Evolutionary conservation across 2,113 vertebrate genomes (phyloP), one percentile per base, ranked within the genome.

Genomic region (Rostratula benghalensis): DNA sequence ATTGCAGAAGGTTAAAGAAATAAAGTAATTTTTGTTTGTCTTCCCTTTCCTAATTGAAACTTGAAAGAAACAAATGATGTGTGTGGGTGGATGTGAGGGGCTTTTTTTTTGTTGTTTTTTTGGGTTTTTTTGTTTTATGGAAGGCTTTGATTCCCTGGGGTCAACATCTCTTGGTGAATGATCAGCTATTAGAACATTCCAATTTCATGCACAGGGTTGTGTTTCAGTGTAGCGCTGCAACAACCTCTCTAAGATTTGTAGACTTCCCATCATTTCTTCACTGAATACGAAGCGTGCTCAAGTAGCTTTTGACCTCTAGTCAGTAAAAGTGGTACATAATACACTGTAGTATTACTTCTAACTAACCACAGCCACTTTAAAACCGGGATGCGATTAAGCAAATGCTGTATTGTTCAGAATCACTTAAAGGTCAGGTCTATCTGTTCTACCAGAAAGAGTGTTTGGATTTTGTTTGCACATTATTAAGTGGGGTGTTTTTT

Each of bases 111-210:
- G 7, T 1, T 60, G n/a, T n/a, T n/a, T n/a, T n/a, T n/a, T n/a
- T n/a, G n/a, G n/a, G n/a, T 69, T 24, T 54, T 68, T 81, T 82
- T 9, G 48, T 94, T 96, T 93, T 91, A 79, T 67, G 57, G 75
- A 93, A 45, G 14, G 31, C 74, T 94, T 88, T 92, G 51, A 85
- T 83, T 83, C 21, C 11, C 20, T 69, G 1, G 0, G 35, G 64
- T 80, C 51, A 91, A 17, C 90, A 89, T 96, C 41, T 94, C 3
- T 3, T n/a, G 41, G 51, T 33, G 46, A 60, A n/a, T 50, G 50
- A 25, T 65, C 37, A 81, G 37, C 41, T 63, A 20, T 37, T 67
- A 43, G n/a, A 83, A 77, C 10, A 41, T 28, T 50, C 20, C 2
- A 17, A 17, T 74, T 86, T 80, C 37, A 70, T 13, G 35, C 0